Evolutionary conservation across 2,113 vertebrate species (phyloP).

Genomic region (Coptodon bakossiorum): DNA sequence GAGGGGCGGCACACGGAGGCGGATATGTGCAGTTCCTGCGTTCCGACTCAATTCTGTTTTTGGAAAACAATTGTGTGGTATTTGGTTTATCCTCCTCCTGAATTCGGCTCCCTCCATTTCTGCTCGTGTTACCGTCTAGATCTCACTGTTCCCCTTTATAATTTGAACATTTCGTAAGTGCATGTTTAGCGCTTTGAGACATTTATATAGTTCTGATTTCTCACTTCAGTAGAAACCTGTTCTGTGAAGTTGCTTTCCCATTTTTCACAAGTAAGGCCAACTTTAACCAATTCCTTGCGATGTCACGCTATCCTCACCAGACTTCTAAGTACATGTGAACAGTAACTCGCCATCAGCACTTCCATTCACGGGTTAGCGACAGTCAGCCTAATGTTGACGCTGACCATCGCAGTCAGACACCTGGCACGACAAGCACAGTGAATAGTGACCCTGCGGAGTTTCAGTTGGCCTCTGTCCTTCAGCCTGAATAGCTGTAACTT

Average conservation of each 20-base stretch:
- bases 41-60: constrained; percentile 58
- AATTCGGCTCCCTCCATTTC: constrained; percentile 1
- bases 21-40: constrained; percentile 70
- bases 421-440: constrained; percentile 35
- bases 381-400: constrained; percentile 5
- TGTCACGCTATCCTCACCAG: background rate
- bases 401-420: constrained; percentile 22
- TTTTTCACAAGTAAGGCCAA: constrained; percentile 10
- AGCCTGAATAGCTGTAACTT: constrained; percentile 17
- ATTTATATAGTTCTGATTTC: background rate
- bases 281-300: background rate
- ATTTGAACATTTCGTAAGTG: background rate
- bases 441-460: background rate
- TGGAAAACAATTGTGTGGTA: constrained; percentile 59
- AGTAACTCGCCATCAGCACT: background rate
- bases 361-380: background rate
- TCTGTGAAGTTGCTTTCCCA: background rate
- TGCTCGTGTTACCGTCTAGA: background rate
- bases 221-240: background rate
- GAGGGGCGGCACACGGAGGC: background rate
- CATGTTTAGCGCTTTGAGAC: constrained; percentile 2
- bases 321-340: background rate
- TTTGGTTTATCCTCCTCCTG: constrained; percentile 45
- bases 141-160: constrained; percentile 36
- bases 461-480: constrained; percentile 26